Conservation (phyloP, 2,888 invertebrate species). For the Microplitis deprimator region DNA sequence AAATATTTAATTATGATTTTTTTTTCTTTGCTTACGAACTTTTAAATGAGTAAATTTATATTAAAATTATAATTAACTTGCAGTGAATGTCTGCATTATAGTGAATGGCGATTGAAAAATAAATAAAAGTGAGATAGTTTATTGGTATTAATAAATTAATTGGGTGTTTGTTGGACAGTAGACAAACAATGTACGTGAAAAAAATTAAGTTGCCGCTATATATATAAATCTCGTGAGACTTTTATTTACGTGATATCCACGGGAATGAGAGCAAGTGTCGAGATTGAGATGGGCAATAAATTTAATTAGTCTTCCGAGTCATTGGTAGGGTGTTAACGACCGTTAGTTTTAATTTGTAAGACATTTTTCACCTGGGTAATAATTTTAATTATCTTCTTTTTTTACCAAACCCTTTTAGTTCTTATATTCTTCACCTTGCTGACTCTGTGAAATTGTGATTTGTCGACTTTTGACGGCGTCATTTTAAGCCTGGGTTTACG, state of each 20-base stretch:
- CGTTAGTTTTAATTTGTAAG: slow-evolving; percentile 48
- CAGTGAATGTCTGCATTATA: not conserved
- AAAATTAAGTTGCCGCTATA: not conserved
- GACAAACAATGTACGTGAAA: slow-evolving; percentile 1
- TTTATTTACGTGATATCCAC: slow-evolving; percentile 1
- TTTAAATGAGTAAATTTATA: not conserved
- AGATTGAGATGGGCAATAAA: slow-evolving; percentile 21
- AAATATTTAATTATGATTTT: not conserved
- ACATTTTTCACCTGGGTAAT: slow-evolving; percentile 40
- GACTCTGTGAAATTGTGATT: not conserved
- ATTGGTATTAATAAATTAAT: not conserved
- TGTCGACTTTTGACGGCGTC: slow-evolving; percentile 1
- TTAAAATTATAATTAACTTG: not conserved
- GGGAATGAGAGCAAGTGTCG: not conserved
- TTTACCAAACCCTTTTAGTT: slow-evolving; percentile 20
- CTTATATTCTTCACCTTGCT: not conserved
- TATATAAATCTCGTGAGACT: not conserved
- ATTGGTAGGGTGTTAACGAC: slow-evolving; percentile 22
- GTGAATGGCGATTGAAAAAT: not conserved
- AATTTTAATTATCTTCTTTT: slow-evolving; percentile 45
- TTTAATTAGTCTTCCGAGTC: slow-evolving; percentile 22
- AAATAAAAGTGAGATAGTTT: not conserved
- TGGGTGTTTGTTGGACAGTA: not conserved
- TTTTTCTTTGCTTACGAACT: not conserved
- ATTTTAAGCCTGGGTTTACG: slow-evolving; percentile 15